Evolutionary conservation across 2,888 invertebrate species (phyloP), one percentile per base, ranked within the genome.

Genomic region (Acanthosepion esculentum): DNA sequence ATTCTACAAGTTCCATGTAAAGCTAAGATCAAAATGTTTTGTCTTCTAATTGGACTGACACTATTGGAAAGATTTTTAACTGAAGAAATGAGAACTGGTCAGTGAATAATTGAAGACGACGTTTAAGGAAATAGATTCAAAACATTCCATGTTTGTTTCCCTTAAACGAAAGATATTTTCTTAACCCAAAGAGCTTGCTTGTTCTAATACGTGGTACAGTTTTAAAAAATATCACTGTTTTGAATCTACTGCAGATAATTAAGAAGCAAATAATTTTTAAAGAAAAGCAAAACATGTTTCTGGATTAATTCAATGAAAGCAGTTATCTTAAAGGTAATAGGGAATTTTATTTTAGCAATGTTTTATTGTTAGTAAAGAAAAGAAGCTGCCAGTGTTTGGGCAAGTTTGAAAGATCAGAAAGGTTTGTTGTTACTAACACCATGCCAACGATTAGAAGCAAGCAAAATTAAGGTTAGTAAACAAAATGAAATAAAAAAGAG

Each of bases 401-500:
- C n/a, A 78, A n/a, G 20, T n/a, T 33, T n/a, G 12, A 15, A n/a
- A n/a, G n/a, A 78, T 78, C 4, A 33, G n/a, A 33, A 33, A 18
- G n/a, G 10, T 33, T 78, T 15, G n/a, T 78, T 78, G 0, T 78
- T n/a, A 78, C 33, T 78, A 5, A 33, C 7, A 59, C 55, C 55
- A n/a, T 29, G 78, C 78, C 78, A 78, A n/a, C 78, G 78, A 78
- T 78, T 78, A 78, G 78, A 78, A 78, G 78, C 78, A 78, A 78
- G 78, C 78, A 78, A 78, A 33, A 78, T n/a, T 78, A 78, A 78
- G 78, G n/a, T 78, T 78, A 78, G 78, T n/a, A 78, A 78, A n/a
- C 18, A n/a, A n/a, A n/a, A 78, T 78, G 3, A 78, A 33, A 78
- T 15, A 15, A 78, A n/a, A 78, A n/a, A 12, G 78, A n/a, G 12